Conservation (phyloP, 1,140 invertebrate species). For the Homarus americanus region DNA sequence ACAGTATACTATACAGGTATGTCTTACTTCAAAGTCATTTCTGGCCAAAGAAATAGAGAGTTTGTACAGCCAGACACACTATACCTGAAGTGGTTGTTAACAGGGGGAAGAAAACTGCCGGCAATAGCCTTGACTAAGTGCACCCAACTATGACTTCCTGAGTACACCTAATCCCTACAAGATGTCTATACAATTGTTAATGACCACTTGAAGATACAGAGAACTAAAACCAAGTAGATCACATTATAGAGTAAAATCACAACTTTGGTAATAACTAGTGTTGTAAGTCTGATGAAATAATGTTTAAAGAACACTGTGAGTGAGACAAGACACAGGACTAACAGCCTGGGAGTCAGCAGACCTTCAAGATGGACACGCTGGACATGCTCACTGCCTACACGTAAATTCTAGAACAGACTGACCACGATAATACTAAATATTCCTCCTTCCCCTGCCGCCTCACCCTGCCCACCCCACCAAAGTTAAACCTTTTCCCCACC, state of each 20-base stretch:
- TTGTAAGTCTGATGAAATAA: background rate
- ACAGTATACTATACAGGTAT: no score
- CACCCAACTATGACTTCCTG: conserved; percentile 44
- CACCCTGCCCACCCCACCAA: background rate
- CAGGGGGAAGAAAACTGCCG: background rate
- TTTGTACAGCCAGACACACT: no score
- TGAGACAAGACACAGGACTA: background rate
- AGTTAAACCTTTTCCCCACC: background rate
- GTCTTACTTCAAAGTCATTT: no score
- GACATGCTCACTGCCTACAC: conserved; percentile 65
- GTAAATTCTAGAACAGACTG: conserved; percentile 21
- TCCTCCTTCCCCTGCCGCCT: background rate
- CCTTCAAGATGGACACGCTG: conserved; percentile 67
- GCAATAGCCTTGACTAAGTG: conserved; percentile 24
- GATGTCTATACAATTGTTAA: background rate
- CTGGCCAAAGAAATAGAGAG: no score
- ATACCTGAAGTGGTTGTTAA: background rate
- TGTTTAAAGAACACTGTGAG: background rate
- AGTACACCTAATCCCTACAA: conserved; percentile 24
- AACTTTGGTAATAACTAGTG: background rate
- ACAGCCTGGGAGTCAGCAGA: conserved; percentile 19
- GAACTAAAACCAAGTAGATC: background rate
- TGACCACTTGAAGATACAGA: background rate
- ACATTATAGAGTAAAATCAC: conserved; percentile 1
- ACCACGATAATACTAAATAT: conserved; percentile 37